Percentiles rank a stretch among this genome's conserved stretches.
These are phyloP conservation scores for Ametastegia equiseti DNA, from an alignment of 2,888 invertebrate species.

Conservation along the genomic window DNA sequence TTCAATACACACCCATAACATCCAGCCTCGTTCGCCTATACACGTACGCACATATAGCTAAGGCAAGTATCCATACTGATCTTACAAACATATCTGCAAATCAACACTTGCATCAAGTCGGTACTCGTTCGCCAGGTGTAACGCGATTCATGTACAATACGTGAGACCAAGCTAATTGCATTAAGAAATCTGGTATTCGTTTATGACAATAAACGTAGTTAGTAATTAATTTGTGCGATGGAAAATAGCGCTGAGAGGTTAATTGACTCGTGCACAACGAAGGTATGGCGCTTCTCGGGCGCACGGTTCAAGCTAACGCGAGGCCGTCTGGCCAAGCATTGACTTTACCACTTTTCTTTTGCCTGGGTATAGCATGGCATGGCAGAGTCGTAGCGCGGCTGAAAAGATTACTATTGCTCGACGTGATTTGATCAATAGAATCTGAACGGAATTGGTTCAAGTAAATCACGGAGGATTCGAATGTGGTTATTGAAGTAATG, in stretches of 20 bases:
- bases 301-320: background rate
- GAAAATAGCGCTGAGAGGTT: background rate
- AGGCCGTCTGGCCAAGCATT: constrained; percentile 34
- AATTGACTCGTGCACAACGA: background rate
- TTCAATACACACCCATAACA: constrained; percentile 58
- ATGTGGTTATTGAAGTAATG: background rate
- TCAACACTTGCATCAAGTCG: constrained; percentile 6
- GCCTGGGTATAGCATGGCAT: background rate
- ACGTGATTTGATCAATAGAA: background rate
- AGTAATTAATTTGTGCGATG: background rate
- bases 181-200: too few species aligned
- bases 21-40: background rate
- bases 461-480: too few species aligned
- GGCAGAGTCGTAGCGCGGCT: background rate
- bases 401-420: background rate
- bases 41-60: too few species aligned
- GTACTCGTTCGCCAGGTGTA: background rate
- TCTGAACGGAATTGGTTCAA: background rate
- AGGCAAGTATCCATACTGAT: background rate
- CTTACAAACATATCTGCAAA: constrained; percentile 12
- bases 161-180: too few species aligned
- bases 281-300: background rate
- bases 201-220: background rate
- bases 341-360: constrained; percentile 33
- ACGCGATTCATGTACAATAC: too few species aligned